Conservation (phyloP, 2,888 invertebrate genomes). For the Periphyllus acericola region DNA sequence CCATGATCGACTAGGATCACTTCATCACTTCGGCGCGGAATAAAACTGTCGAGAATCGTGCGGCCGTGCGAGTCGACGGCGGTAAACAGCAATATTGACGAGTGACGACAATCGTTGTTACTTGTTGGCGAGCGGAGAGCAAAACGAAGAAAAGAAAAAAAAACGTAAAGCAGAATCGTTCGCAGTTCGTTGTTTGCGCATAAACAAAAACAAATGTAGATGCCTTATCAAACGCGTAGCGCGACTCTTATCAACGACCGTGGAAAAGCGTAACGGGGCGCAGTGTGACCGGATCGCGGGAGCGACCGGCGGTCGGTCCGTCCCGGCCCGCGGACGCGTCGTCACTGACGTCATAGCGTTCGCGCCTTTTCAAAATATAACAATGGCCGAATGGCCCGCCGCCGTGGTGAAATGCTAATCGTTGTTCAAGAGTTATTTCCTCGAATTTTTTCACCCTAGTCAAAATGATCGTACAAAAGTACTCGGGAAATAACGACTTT, state of each 20-base stretch:
- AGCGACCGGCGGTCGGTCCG: neutral
- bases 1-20: conserved; percentile 25
- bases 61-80: neutral
- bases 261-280: conserved; percentile 32
- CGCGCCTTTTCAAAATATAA: neutral
- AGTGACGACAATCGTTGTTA: too few species aligned
- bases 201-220: conserved; percentile 60
- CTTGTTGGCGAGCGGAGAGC: neutral
- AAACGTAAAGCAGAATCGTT: conserved; percentile 1
- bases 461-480: too few species aligned
- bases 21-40: conserved; percentile 26
- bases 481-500: too few species aligned
- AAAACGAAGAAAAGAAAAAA: neutral
- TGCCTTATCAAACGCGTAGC: conserved; percentile 40
- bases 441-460: too few species aligned
- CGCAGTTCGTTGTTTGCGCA: conserved; percentile 50
- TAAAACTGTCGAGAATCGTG: neutral
- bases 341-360: neutral
- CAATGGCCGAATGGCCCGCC: too few species aligned
- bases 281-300: conserved; percentile 15
- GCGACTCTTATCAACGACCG: conserved; percentile 37
- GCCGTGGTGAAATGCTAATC: too few species aligned
- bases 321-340: neutral
- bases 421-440: too few species aligned
- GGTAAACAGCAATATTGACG: too few species aligned